phyloP scores from a whole-genome alignment of 2,888 invertebrate species.

The Phortica magna region DNA sequence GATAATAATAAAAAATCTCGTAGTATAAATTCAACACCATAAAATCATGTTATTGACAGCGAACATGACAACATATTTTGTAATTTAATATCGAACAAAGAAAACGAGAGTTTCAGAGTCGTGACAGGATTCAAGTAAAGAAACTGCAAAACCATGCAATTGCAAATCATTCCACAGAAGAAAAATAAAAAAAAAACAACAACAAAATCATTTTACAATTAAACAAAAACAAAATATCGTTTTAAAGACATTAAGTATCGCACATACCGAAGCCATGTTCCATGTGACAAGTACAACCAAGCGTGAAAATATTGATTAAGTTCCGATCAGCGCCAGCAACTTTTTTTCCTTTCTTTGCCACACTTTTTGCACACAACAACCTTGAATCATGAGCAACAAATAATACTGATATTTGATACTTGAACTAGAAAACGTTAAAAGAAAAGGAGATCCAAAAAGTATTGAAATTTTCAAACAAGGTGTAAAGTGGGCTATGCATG shows the following conservation, averaged over 20 bases:
- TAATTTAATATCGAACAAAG: conserved; percentile 62
- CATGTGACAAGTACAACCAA: conserved; percentile 18
- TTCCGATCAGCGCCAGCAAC: neutral
- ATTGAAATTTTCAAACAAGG: conserved; percentile 49
- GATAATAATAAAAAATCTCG: neutral
- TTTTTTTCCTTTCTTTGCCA: neutral
- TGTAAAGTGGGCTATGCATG: conserved; percentile 60
- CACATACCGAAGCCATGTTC: conserved; percentile 5
- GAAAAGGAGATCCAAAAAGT: neutral
- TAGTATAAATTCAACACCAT: neutral
- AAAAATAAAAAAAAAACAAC: neutral
- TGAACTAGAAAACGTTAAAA: neutral
- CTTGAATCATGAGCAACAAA: conserved; percentile 1
- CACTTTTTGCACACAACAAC: neutral
- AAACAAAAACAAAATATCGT: neutral
- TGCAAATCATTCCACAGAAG: neutral
- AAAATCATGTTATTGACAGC: conserved; percentile 51
- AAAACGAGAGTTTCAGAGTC: conserved; percentile 11
- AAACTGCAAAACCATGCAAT: conserved; percentile 2
- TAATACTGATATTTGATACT: neutral
- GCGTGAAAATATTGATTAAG: conserved; percentile 28
- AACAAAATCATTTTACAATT: neutral
- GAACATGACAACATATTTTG: conserved; percentile 66
- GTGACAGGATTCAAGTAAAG: neutral
- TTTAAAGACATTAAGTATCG: neutral